These are phyloP conservation scores for Gymnodraco acuticeps DNA, from an alignment of 2,797 vertebrate species.

Conservation along the genomic window DNA sequence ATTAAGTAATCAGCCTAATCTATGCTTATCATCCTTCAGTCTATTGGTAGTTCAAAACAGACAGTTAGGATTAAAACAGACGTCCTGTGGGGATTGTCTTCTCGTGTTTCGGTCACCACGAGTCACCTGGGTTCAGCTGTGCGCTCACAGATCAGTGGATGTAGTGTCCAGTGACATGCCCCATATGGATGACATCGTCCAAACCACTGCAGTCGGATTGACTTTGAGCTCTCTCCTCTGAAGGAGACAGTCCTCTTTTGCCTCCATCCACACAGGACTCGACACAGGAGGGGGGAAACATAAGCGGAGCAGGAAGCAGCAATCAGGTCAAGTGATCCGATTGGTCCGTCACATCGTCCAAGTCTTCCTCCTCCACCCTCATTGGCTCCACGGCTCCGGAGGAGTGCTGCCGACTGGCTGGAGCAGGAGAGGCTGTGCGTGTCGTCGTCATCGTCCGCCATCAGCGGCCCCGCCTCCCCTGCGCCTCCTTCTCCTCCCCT, in stretches of 20 bases:
- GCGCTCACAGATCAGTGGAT: slow-evolving; percentile 38
- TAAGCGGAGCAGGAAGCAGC: slow-evolving; percentile 31
- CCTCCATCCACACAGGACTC: slow-evolving; percentile 43
- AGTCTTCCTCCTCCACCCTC: slow-evolving; percentile 67
- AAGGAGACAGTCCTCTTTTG: slow-evolving; percentile 19
- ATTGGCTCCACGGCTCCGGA: slow-evolving; percentile 70
- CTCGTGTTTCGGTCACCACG: slow-evolving; percentile 23
- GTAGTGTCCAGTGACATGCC: slow-evolving; percentile 25
- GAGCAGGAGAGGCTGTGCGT: slow-evolving; percentile 81
- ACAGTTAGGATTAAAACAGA: slow-evolving; percentile 34
- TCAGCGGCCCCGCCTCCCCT: slow-evolving; percentile 51
- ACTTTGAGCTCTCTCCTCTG: slow-evolving; percentile 21
- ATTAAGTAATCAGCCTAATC: slow-evolving; percentile 46
- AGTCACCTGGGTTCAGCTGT: slow-evolving; percentile 35
- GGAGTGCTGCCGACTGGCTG: slow-evolving; percentile 82
- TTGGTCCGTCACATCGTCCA: slow-evolving; percentile 60
- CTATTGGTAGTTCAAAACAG: slow-evolving; percentile 40
- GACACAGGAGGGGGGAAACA: slow-evolving; percentile 50
- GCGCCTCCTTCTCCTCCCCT: slow-evolving; percentile 38
- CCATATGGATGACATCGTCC: slow-evolving; percentile 30
- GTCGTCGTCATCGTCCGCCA: slow-evolving; percentile 84
- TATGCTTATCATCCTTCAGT: slow-evolving; percentile 40
- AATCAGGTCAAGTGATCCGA: slow-evolving; percentile 77
- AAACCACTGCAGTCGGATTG: slow-evolving; percentile 28
- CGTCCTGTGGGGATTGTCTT: slow-evolving; percentile 44